Conservation (phyloP, 1,140 invertebrate species). For the Drosophila seguyi region DNA sequence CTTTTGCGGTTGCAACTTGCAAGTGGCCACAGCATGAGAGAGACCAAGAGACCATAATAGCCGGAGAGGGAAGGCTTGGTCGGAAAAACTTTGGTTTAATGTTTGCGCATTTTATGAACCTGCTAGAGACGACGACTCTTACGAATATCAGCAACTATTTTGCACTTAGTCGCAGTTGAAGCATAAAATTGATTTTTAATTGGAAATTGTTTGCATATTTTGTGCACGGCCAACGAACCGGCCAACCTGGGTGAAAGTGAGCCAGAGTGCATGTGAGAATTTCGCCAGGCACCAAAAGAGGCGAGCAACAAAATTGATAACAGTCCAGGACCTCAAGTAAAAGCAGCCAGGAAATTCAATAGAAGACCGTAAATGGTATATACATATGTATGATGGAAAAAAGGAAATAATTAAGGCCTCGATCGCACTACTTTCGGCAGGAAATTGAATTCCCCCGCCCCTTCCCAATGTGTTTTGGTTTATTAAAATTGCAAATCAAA, state of each 20-base stretch:
- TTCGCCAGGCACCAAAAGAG: slow-evolving; percentile 3
- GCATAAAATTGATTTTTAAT: slow-evolving; percentile 84
- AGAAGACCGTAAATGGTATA: neutral
- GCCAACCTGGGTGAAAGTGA: slow-evolving; percentile 35
- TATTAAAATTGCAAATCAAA: slow-evolving; percentile 66
- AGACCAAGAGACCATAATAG: slow-evolving; percentile 16
- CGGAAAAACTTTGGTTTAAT: slow-evolving; percentile 53
- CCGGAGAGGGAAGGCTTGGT: slow-evolving; percentile 5
- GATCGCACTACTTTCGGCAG: slow-evolving; percentile 21
- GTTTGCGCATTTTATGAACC: slow-evolving; percentile 54
- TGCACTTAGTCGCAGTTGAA: slow-evolving; percentile 78
- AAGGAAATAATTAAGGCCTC: neutral
- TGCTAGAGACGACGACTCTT: slow-evolving; percentile 16
- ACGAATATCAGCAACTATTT: slow-evolving; percentile 59
- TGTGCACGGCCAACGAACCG: slow-evolving; percentile 17
- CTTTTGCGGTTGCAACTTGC: slow-evolving; percentile 32
- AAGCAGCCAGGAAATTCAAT: neutral
- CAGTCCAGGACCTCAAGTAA: slow-evolving; percentile 18
- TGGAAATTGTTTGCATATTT: slow-evolving; percentile 83
- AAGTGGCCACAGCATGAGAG: slow-evolving; percentile 33
- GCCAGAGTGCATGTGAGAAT: slow-evolving; percentile 49
- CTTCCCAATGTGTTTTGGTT: slow-evolving; percentile 5
- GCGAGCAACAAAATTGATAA: neutral
- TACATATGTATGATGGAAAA: neutral
- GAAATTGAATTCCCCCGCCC: slow-evolving; percentile 33